Conservation (phyloP, 2,113 vertebrate species). For the Gadus macrocephalus region DNA sequence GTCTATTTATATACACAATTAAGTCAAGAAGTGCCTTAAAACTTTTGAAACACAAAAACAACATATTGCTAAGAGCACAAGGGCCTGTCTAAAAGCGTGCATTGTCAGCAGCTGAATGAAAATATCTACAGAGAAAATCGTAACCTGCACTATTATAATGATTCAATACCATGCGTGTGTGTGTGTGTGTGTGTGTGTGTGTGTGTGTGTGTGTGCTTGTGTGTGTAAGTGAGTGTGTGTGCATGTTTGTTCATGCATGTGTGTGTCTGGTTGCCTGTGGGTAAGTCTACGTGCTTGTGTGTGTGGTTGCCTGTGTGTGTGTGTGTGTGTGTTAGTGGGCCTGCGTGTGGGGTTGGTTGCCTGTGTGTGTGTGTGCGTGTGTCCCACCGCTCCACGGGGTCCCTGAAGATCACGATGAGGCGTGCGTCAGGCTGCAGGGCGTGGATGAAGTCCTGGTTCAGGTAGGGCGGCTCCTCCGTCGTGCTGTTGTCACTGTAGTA, state of each 20-base stretch:
- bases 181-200: not conserved
- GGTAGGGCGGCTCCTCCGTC: slow-evolving; percentile 82
- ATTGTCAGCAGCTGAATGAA: too few species aligned
- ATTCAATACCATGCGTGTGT: not conserved
- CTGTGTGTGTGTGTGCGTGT: not conserved
- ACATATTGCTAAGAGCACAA: too few species aligned
- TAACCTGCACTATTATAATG: too few species aligned
- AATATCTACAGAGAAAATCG: too few species aligned
- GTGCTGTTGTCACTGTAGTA: slow-evolving; percentile 89
- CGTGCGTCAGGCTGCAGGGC: slow-evolving; percentile 86
- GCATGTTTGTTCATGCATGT: not conserved
- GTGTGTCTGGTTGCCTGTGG: not conserved
- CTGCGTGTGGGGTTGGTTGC: too few species aligned
- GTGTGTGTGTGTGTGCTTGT: not conserved
- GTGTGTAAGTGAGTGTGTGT: not conserved
- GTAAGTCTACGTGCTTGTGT: not conserved
- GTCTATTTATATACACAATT: not conserved
- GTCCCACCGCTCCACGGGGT: slow-evolving; percentile 90
- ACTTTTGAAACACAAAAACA: too few species aligned
- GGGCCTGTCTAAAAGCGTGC: too few species aligned
- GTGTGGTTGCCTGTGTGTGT: not conserved
- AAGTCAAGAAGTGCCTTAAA: not conserved
- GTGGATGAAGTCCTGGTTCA: slow-evolving; percentile 94
- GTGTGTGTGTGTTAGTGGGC: too few species aligned
- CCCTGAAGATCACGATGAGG: slow-evolving; percentile 93